Conservation (phyloP, 2,113 vertebrate species). For the Aspiorhynchus laticeps region DNA sequence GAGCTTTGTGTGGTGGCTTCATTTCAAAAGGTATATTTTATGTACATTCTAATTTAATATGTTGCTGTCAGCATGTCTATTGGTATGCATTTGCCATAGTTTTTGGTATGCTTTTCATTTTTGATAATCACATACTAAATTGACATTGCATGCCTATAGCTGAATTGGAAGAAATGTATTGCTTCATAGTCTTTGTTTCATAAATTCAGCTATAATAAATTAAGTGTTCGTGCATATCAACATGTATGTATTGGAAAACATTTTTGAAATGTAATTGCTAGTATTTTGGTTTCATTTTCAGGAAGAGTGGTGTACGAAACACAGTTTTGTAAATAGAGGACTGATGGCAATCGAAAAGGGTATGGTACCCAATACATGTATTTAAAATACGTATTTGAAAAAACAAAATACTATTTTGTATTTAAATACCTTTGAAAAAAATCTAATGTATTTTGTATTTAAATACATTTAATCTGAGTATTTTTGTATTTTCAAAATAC, state of each 20-base stretch:
- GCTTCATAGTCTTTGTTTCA: neutral
- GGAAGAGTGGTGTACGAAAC: constrained; percentile 15
- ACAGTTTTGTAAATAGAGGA: constrained; percentile 13
- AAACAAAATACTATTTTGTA: too few species aligned
- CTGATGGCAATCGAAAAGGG: constrained; percentile 36
- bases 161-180: constrained; percentile 14
- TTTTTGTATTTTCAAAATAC: too few species aligned
- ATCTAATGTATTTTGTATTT: too few species aligned
- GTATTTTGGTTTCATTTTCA: constrained; percentile 33
- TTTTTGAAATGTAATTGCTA: neutral
- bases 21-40: constrained; percentile 5
- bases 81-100: constrained; percentile 4
- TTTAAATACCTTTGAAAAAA: too few species aligned
- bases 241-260: neutral
- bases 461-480: too few species aligned
- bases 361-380: too few species aligned
- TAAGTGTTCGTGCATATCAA: neutral
- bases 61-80: constrained; percentile 12
- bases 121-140: constrained; percentile 3
- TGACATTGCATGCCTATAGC: neutral
- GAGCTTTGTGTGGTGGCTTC: neutral
- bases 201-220: constrained; percentile 9
- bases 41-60: neutral
- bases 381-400: too few species aligned
- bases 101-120: constrained; percentile 13